Evolutionary conservation across 2,113 vertebrate species (phyloP).

Genomic region (Nothobranchius furzeri): DNA sequence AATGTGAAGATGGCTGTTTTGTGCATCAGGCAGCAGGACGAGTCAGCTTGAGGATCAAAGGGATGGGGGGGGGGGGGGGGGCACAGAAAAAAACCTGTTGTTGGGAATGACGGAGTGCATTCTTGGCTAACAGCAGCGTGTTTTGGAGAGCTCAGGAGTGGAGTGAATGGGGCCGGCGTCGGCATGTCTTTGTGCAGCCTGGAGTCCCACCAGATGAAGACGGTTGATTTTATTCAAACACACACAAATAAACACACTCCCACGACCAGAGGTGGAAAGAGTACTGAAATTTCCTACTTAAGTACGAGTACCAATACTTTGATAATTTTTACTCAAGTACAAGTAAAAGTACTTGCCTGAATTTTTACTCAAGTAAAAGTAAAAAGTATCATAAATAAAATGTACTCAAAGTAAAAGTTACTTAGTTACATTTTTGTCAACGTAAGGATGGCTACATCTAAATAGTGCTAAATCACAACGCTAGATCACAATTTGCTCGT

Average conservation of each 20-base stretch:
- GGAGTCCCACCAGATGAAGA: constrained; percentile 48
- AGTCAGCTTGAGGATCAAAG: constrained; percentile 39
- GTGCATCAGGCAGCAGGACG: constrained; percentile 30
- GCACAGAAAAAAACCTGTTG: constrained; percentile 41
- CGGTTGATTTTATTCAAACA: constrained; percentile 30
- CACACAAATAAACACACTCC: constrained; percentile 21
- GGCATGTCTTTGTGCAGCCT: constrained; percentile 53
- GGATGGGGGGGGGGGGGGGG: constrained; percentile 23
- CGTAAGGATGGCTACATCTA: no score
- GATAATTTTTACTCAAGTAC: no score
- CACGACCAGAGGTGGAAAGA: no score
- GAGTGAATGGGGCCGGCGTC: constrained; percentile 24
- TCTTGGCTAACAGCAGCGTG: constrained; percentile 43
- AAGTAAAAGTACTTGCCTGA: no score
- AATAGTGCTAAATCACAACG: no score
- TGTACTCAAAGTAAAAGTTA: no score
- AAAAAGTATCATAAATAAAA: no score
- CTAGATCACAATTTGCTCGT: no score
- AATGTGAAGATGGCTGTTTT: constrained; percentile 59
- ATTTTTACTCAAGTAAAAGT: no score
- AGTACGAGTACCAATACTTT: no score
- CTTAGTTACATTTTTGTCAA: no score
- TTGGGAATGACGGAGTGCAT: constrained; percentile 48
- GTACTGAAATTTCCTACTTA: no score
- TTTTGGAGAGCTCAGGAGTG: constrained; percentile 34